Percentiles rank a stretch among this genome's conserved stretches.
phyloP scores from a whole-genome alignment of 2,113 vertebrate genomes.

The Morphnarchus princeps region DNA sequence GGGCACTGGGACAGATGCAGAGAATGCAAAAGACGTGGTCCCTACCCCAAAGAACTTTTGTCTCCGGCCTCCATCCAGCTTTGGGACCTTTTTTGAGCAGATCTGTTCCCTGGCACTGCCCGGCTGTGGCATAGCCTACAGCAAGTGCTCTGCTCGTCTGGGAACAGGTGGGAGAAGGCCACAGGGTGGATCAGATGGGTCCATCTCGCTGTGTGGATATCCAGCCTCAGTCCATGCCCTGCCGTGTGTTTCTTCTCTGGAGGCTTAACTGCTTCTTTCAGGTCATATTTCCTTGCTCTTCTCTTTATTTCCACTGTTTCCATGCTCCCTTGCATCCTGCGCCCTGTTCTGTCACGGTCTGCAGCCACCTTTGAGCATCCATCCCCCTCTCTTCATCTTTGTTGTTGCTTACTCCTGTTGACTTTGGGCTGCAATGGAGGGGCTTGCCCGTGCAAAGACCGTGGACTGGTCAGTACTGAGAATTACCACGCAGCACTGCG shows the following conservation, averaged over 20 bases:
- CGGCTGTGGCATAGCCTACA: not conserved
- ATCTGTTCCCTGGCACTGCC: not conserved
- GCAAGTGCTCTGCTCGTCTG: not conserved
- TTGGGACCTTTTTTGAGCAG: not conserved
- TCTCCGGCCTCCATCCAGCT: not conserved
- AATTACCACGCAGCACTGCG: accelerated
- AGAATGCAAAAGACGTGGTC: not conserved
- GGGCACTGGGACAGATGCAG: accelerated
- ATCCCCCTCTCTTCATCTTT: not conserved
- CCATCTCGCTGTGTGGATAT: not conserved
- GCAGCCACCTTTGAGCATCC: not conserved
- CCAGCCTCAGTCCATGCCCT: not conserved
- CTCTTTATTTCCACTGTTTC: not conserved
- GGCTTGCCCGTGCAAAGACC: accelerated
- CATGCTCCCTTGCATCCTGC: not conserved
- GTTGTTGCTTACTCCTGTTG: not conserved
- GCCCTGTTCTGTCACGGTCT: accelerated
- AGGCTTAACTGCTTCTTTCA: not conserved
- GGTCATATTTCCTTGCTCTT: not conserved
- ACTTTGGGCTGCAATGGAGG: not conserved
- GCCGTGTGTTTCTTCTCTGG: not conserved
- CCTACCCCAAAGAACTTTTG: not conserved
- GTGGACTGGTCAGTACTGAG: not conserved
- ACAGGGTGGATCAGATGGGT: not conserved
- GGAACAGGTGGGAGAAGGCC: not conserved